Evolutionary conservation across 2,797 vertebrate genomes (phyloP).

Genomic region (Ptychadena robeensis): DNA sequence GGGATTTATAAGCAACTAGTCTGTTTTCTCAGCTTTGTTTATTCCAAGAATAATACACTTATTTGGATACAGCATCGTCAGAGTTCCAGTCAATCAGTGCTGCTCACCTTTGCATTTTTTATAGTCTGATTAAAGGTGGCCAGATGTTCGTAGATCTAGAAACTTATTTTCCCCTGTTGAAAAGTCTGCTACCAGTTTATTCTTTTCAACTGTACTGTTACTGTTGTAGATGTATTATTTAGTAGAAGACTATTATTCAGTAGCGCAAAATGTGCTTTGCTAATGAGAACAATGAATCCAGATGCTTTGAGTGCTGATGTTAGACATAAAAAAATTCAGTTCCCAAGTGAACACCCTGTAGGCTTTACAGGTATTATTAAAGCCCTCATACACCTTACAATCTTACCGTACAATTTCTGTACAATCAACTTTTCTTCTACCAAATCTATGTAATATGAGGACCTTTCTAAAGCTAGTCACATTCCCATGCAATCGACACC

Average conservation of each 20-base stretch:
- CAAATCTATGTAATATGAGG: too few relatives aligned
- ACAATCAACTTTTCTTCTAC: too few relatives aligned
- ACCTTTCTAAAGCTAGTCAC: too few relatives aligned
- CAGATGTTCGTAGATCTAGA: background rate
- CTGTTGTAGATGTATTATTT: conserved; percentile 33
- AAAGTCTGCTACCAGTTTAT: conserved; percentile 13
- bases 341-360: background rate
- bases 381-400: too few relatives aligned
- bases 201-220: conserved; percentile 3
- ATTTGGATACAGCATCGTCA: background rate
- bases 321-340: background rate
- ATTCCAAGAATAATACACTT: background rate
- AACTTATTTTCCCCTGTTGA: background rate
- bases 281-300: conserved; percentile 22
- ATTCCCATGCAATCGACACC: too few relatives aligned
- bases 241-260: conserved; percentile 13
- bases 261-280: conserved; percentile 13
- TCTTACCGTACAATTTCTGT: too few relatives aligned
- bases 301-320: background rate
- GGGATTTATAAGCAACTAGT: background rate
- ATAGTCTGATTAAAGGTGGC: conserved; percentile 1
- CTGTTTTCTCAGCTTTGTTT: background rate
- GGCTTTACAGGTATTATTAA: too few relatives aligned
- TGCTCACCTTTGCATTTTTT: background rate
- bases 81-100: background rate